Base-by-base conservation (phyloP, 2,888 invertebrate genomes). In the Holacanthella duospinosa region DNA sequence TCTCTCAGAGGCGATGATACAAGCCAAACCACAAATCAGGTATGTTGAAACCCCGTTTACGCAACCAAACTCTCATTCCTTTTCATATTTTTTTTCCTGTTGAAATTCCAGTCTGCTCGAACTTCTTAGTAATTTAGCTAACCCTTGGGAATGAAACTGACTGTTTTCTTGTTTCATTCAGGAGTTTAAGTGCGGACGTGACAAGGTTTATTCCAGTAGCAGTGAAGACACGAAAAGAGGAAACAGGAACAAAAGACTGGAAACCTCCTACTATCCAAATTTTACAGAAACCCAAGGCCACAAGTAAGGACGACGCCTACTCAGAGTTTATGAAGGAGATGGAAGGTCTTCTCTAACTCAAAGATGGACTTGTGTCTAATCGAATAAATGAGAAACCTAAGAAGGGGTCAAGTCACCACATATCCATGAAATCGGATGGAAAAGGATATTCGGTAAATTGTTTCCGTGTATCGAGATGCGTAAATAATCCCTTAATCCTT, bases 241-340 rank as follows among this genome's bases (percentile, higher is more conserved):
- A 91, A 75, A 25, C 4, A 25, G 21, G 24, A 19, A 3, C 29
- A 4, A 29, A 29, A 24, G 36, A 58, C 9, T 58, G 58, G 58
- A 29, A 29, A 28, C 29, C 48, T 21, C 6, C 36, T 58, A 9
- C 36, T 4, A 29, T 36, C 19, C 21, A 19, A 3, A 43, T 43
- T 9, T 36, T 36, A 16, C 27, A 6, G 21, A 25, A 58, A 24
- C 58, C 58, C 4, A 19, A 19, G n/a, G 9, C 6, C 4, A 83
- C 83, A 0, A 93, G 89, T 64, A 97, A 96, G 77, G 97, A 97
- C 76, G 97, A 97, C 76, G 97, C 96, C 16, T 99, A 99, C 75
- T 88, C 93, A 82, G 92, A 93, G 77, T 99, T 99, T 77, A 96
- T 99, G 95, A 88, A 88, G 77, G 97, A 99, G 80, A 94, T 99